phyloP scores from a whole-genome alignment of 2,888 invertebrate species.

The Lochmaea crataegi region DNA sequence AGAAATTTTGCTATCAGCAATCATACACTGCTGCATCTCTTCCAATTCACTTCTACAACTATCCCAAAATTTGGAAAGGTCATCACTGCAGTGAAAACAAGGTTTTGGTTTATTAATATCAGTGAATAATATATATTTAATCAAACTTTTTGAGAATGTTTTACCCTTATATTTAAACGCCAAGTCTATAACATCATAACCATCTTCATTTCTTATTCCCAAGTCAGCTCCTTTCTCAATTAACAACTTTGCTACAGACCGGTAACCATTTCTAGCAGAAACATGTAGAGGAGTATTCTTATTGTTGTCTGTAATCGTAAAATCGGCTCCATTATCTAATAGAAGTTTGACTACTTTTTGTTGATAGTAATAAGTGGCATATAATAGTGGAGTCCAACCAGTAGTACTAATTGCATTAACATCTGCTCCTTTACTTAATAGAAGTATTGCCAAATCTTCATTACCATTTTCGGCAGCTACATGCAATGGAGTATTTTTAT shows the following conservation, averaged over 20 bases:
- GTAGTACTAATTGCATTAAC: background rate
- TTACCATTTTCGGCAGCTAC: conserved; percentile 30
- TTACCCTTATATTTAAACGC: background rate
- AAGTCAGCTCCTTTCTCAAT: background rate
- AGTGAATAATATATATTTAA: background rate
- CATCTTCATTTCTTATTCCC: background rate
- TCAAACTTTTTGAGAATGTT: background rate
- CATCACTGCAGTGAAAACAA: background rate
- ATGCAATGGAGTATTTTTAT: conserved; percentile 34
- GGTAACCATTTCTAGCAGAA: background rate
- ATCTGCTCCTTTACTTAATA: conserved; percentile 5
- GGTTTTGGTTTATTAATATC: conserved; percentile 1
- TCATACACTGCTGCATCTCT: background rate
- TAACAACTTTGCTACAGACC: background rate
- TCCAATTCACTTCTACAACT: conserved; percentile 7
- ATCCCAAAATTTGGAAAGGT: conserved; percentile 5
- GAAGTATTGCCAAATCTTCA: background rate
- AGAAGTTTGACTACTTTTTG: background rate
- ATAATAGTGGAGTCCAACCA: conserved; percentile 6
- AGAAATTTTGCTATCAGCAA: conserved; percentile 11
- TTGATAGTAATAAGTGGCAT: background rate
- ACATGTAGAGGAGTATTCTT: background rate
- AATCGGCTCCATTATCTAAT: conserved; percentile 6
- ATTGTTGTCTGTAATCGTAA: background rate
- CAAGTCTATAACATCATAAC: background rate